Conservation (phyloP, 2,113 vertebrate genomes). For the Pseudorectes ferrugineus region DNA sequence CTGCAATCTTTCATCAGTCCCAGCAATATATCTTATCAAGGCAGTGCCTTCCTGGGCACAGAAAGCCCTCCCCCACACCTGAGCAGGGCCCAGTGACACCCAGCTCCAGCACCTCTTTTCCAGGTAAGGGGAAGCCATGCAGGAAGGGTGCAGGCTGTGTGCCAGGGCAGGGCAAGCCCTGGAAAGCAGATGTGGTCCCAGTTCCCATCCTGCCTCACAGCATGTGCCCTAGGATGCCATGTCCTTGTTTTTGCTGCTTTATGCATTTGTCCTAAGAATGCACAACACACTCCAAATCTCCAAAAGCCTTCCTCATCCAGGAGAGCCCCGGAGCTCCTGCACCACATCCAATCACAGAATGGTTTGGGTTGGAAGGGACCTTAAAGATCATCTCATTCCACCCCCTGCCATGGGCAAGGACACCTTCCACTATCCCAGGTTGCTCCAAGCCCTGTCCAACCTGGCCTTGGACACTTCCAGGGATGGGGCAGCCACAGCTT, state of each 20-base stretch:
- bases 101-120: not conserved
- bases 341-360: not conserved
- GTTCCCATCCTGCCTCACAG: no score
- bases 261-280: not conserved
- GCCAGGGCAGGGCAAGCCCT: not conserved
- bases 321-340: not conserved
- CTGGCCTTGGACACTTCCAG: not conserved
- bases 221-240: accelerated
- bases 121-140: not conserved
- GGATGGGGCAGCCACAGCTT: not conserved
- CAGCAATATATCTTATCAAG: not conserved
- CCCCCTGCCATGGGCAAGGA: not conserved
- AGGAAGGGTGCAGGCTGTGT: not conserved
- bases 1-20: not conserved
- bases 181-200: not conserved
- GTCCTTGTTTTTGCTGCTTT: not conserved
- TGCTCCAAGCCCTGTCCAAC: accelerated
- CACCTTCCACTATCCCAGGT: not conserved
- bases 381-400: not conserved
- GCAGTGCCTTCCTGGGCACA: not conserved
- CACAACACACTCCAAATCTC: not conserved
- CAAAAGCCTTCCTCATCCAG: not conserved
- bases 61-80: not conserved
- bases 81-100: no score
- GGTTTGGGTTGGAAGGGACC: not conserved